Conservation (phyloP, 2,797 vertebrate genomes). For the Molossus alvarezi region DNA sequence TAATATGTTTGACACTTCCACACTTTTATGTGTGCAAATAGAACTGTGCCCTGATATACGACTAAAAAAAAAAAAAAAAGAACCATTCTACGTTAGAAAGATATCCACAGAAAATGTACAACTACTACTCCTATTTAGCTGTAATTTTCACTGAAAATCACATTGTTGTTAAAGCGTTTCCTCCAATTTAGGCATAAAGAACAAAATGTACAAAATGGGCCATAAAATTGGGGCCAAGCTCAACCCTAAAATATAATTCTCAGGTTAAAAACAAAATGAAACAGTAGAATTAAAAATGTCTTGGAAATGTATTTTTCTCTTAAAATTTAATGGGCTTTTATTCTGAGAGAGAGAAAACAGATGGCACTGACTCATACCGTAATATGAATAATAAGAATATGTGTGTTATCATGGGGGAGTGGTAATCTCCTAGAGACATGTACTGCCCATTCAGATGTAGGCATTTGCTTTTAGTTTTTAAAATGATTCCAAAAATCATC, state of each 20-base stretch:
- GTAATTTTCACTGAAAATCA: neutral
- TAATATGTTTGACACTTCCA: rapidly evolving
- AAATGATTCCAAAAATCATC: slow-evolving; percentile 58
- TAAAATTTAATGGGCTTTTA: neutral
- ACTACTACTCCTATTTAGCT: neutral
- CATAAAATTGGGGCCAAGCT: neutral
- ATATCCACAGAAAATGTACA: too few species aligned
- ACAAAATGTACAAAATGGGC: neutral
- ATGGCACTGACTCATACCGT: neutral
- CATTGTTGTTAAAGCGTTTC: neutral
- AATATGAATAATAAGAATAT: neutral
- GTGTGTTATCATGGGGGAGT: neutral
- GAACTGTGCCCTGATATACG: neutral
- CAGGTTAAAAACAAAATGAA: neutral
- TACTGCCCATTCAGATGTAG: neutral
- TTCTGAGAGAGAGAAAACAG: neutral
- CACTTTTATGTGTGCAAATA: rapidly evolving
- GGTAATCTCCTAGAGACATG: neutral
- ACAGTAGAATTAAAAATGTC: neutral
- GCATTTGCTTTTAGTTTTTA: slow-evolving; percentile 36
- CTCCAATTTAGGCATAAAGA: neutral
- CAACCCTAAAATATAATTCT: neutral
- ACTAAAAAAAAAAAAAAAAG: neutral
- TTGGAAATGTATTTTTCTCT: neutral
- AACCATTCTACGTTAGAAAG: neutral